Evolutionary conservation across 2,113 vertebrate species (phyloP).

Genomic region (Corynorhinus townsendii): DNA sequence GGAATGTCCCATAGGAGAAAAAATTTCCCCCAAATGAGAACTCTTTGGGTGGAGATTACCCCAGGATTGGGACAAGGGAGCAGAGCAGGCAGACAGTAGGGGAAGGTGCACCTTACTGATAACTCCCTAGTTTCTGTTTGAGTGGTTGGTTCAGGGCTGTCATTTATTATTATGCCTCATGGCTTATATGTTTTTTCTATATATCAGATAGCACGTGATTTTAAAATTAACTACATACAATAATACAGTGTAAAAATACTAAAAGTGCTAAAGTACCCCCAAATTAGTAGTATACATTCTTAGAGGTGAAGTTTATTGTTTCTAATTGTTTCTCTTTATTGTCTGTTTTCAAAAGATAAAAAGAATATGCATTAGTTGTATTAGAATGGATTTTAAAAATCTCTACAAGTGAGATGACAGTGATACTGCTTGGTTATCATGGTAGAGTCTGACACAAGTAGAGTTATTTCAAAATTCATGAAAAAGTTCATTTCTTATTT

Average conservation of each 20-base stretch:
- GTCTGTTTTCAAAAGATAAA: background rate
- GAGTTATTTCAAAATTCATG: background rate
- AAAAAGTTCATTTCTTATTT: conserved; percentile 9
- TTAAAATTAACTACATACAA: background rate
- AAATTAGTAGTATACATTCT: background rate
- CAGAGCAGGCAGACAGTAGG: background rate
- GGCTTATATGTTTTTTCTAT: background rate
- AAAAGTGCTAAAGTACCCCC: background rate
- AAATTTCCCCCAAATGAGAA: background rate
- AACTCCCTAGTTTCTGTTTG: background rate
- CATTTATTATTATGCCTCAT: background rate
- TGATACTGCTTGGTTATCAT: background rate
- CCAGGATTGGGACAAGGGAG: background rate
- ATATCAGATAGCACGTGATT: background rate
- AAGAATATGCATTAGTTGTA: background rate
- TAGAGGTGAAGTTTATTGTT: background rate
- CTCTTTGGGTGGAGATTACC: background rate
- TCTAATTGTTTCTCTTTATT: background rate
- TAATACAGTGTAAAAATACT: background rate
- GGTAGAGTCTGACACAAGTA: background rate
- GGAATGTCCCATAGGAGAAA: background rate
- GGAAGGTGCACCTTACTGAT: background rate
- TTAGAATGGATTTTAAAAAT: background rate
- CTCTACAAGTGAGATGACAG: background rate
- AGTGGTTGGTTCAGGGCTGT: background rate